Conservation (phyloP, 2,797 vertebrate species). For the Enteromius radiatus region DNA sequence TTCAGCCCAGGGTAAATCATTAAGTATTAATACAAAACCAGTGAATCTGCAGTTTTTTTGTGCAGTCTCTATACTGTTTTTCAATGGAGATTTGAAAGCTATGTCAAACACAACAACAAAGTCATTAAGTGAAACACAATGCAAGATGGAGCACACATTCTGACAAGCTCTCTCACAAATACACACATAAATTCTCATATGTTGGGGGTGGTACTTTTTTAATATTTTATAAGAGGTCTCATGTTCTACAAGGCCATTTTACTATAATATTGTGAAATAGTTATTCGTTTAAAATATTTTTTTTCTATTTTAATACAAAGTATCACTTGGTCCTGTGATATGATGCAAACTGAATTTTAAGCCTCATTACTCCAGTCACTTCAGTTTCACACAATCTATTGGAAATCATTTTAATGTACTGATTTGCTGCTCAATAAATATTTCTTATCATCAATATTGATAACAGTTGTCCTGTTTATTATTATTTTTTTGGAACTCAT, state of each 20-base stretch:
- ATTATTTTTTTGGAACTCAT: neutral
- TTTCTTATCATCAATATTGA: neutral
- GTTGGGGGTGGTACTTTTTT: neutral
- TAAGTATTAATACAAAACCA: slow-evolving; percentile 1
- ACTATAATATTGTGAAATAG: neutral
- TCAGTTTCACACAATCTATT: neutral
- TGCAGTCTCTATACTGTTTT: neutral
- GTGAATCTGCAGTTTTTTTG: slow-evolving; percentile 13
- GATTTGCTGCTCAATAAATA: neutral
- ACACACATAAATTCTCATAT: neutral
- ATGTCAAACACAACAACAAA: neutral
- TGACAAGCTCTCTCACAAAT: neutral
- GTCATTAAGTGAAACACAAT: neutral
- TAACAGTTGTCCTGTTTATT: neutral
- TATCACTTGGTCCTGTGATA: neutral
- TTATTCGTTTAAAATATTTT: neutral
- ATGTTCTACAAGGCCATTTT: neutral
- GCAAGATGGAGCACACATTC: neutral
- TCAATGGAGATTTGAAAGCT: neutral
- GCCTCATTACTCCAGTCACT: neutral
- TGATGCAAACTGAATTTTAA: neutral
- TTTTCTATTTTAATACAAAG: neutral
- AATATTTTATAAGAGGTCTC: neutral
- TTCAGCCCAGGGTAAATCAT: slow-evolving; percentile 33
- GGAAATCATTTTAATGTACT: neutral